A percentile compares a stretch with the other conserved stretches of the same genome.
Evolutionary conservation across 2,113 vertebrate species (phyloP).

Genomic region (Procapra przewalskii): DNA sequence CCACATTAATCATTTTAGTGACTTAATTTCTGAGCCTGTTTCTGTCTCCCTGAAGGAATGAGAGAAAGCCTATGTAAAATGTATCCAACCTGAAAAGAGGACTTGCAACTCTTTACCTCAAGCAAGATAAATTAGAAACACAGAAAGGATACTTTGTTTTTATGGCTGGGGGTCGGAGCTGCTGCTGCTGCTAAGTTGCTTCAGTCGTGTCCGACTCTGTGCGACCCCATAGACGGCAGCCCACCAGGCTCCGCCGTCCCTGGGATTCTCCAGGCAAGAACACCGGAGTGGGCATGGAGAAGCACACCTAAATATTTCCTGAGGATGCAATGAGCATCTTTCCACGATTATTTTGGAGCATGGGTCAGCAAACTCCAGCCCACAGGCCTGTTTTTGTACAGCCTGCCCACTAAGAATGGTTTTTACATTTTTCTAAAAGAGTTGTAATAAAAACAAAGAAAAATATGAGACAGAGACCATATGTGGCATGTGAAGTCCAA

Average conservation of each 20-base stretch:
- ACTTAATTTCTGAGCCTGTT: constrained; percentile 68
- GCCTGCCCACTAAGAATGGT: not conserved
- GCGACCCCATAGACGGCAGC: too few relatives aligned
- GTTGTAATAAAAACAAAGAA: constrained; percentile 34
- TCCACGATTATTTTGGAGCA: not conserved
- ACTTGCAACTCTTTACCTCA: constrained; percentile 23
- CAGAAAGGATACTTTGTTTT: not conserved
- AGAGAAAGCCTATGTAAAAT: constrained; percentile 54
- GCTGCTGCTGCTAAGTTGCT: too few relatives aligned
- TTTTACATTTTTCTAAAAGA: constrained; percentile 27
- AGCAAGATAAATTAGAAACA: constrained; percentile 29
- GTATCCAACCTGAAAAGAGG: constrained; percentile 19
- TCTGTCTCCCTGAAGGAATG: constrained; percentile 58
- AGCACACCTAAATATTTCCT: not conserved
- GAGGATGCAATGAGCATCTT: not conserved
- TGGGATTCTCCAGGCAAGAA: too few relatives aligned
- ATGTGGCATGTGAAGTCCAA: not conserved
- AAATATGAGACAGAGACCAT: not conserved
- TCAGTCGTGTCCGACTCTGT: too few relatives aligned
- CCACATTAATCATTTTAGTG: constrained; percentile 72
- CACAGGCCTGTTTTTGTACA: not conserved
- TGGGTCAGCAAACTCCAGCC: not conserved
- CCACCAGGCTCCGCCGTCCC: too few relatives aligned
- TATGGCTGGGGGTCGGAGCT: not conserved
- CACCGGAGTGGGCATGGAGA: not conserved